Conservation (phyloP, 1,140 invertebrate species). For the Notospermus geniculatus region DNA sequence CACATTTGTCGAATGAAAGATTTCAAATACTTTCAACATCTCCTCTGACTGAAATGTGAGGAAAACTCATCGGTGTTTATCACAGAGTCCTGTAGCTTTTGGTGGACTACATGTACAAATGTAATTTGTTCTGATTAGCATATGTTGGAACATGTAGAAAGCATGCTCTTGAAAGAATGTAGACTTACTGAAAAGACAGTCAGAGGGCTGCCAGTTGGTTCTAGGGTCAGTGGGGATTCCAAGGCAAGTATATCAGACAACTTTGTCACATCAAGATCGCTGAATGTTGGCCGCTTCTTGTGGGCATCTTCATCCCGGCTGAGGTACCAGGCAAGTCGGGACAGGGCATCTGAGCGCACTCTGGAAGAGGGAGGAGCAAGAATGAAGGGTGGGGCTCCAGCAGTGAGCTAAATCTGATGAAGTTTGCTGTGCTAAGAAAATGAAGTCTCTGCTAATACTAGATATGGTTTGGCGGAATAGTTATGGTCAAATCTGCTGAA, state of each 20-base stretch:
- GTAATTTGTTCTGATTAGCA: background rate
- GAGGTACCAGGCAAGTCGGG: slow-evolving; percentile 41
- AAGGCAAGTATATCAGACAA: slow-evolving; percentile 33
- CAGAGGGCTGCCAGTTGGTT: slow-evolving; percentile 30
- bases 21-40: slow-evolving; percentile 47
- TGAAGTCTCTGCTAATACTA: no score
- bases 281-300: slow-evolving; percentile 34
- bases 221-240: slow-evolving; percentile 28
- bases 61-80: background rate
- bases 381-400: no score
- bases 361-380: slow-evolving; percentile 5
- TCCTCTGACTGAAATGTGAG: slow-evolving; percentile 35
- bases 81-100: slow-evolving; percentile 18
- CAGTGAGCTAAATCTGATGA: no score
- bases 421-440: no score
- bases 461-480: no score
- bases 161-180: background rate
- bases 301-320: slow-evolving; percentile 35
- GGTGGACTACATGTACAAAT: no score
- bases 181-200: slow-evolving; percentile 42
- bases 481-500: no score
- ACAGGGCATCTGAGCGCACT: slow-evolving; percentile 31
- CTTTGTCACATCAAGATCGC: slow-evolving; percentile 32
- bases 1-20: slow-evolving; percentile 44
- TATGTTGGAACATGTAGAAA: background rate